phyloP scores from a whole-genome alignment of 2,888 invertebrate species.

The Oscheius myriophilus region DNA sequence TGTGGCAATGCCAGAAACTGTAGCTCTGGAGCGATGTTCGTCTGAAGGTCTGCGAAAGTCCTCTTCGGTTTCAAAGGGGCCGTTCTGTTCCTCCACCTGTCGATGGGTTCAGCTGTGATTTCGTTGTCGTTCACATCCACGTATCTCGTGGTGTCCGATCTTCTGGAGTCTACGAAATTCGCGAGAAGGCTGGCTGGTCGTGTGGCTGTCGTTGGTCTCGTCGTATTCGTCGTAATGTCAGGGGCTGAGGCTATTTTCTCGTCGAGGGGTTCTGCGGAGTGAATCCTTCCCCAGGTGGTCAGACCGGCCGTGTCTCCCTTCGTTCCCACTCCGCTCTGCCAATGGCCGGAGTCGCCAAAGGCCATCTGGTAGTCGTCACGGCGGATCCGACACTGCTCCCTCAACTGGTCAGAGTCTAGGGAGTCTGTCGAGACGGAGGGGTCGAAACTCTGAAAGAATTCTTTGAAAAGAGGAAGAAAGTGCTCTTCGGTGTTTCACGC shows the following conservation, averaged over 20 bases:
- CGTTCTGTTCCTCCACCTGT: constrained; percentile 22
- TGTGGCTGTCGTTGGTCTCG: background rate
- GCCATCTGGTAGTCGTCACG: constrained; percentile 70
- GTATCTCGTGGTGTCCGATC: constrained; percentile 30
- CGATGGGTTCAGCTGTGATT: constrained; percentile 42
- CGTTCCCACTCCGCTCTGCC: constrained; percentile 50
- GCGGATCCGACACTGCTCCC: constrained; percentile 51
- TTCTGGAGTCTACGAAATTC: constrained; percentile 56
- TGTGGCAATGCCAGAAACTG: constrained; percentile 67
- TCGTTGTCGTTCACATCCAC: constrained; percentile 70
- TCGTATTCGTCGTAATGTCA: constrained; percentile 27
- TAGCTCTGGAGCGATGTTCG: constrained; percentile 58
- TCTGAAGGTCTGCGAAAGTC: constrained; percentile 65
- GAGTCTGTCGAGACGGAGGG: constrained; percentile 68
- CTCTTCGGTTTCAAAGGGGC: constrained; percentile 45
- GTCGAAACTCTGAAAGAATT: constrained; percentile 30
- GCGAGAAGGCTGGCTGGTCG: constrained; percentile 61
- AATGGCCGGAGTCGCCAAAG: constrained; percentile 69
- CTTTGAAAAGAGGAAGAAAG: background rate
- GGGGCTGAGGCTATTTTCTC: constrained; percentile 57
- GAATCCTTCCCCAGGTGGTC: constrained; percentile 71
- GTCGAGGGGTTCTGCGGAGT: constrained; percentile 53
- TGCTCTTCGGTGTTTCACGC: too few species aligned
- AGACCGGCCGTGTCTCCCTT: constrained; percentile 26
- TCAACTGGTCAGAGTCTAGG: constrained; percentile 63